A percentile compares a stretch with the other conserved stretches of the same genome.
phyloP scores from a whole-genome alignment of 2,113 vertebrate species.

The Chaetorhynchus papuensis region DNA sequence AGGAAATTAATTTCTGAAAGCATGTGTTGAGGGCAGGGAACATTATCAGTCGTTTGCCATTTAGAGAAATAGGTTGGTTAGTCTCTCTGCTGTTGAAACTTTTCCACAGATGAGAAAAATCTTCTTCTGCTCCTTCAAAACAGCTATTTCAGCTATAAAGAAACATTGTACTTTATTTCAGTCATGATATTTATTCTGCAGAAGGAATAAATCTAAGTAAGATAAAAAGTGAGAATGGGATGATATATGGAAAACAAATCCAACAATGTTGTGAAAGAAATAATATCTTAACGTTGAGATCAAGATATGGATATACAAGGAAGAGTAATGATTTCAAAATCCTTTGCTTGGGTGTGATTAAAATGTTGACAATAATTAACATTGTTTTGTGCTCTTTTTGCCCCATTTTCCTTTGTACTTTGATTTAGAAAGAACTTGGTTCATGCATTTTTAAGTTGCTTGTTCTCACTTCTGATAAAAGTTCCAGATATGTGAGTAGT shows the following conservation, averaged over 20 bases:
- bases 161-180: background rate
- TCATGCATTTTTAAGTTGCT: background rate
- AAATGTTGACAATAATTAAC: background rate
- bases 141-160: background rate
- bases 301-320: background rate
- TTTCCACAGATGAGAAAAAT: background rate
- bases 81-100: background rate
- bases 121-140: background rate
- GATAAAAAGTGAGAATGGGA: background rate
- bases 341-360: background rate
- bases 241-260: background rate
- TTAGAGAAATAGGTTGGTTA: background rate
- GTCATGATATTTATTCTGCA: background rate
- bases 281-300: background rate
- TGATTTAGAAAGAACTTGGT: background rate
- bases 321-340: background rate
- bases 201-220: background rate
- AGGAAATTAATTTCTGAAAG: background rate
- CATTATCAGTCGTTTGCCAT: background rate
- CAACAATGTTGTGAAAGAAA: background rate
- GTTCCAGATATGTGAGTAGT: background rate
- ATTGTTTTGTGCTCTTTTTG: background rate
- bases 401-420: background rate
- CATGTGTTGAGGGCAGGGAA: background rate
- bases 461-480: background rate